Percentiles rank a stretch among this genome's conserved stretches.
Conservation (phyloP, 2,888 invertebrate species). For the Pemphredon lugubris region DNA sequence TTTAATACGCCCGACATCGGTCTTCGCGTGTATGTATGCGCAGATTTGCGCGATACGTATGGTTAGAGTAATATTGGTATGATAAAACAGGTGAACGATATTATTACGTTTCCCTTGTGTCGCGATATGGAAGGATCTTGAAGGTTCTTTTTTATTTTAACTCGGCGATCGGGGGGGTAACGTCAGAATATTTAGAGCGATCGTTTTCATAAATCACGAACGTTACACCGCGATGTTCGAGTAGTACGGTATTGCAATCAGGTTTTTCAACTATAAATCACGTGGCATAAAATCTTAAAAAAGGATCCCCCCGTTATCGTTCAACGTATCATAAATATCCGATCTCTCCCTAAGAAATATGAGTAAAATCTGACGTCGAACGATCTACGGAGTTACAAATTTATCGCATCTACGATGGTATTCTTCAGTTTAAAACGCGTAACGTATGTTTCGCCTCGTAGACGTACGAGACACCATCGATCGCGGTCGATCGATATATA, state of each 20-base stretch:
- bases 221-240: not conserved
- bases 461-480: conserved; percentile 14
- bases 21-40: no score
- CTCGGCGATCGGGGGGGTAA: no score
- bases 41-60: no score
- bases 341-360: conserved; percentile 30
- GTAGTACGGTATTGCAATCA: conserved; percentile 7
- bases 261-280: conserved; percentile 15
- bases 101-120: no score
- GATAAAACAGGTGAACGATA: no score
- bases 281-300: conserved; percentile 1
- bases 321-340: conserved; percentile 33
- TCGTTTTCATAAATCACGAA: no score
- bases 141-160: no score
- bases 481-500: conserved; percentile 14
- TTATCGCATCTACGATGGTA: conserved; percentile 39
- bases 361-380: conserved; percentile 32
- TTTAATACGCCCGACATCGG: no score
- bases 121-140: no score
- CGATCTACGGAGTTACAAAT: conserved; percentile 26
- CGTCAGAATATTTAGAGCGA: no score
- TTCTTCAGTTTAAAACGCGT: conserved; percentile 12
- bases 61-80: no score
- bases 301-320: conserved; percentile 18
- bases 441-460: conserved; percentile 24